A percentile compares a stretch with the other conserved stretches of the same genome.
Conservation (phyloP, 2,888 invertebrate species). For the Campoplex capitator region DNA sequence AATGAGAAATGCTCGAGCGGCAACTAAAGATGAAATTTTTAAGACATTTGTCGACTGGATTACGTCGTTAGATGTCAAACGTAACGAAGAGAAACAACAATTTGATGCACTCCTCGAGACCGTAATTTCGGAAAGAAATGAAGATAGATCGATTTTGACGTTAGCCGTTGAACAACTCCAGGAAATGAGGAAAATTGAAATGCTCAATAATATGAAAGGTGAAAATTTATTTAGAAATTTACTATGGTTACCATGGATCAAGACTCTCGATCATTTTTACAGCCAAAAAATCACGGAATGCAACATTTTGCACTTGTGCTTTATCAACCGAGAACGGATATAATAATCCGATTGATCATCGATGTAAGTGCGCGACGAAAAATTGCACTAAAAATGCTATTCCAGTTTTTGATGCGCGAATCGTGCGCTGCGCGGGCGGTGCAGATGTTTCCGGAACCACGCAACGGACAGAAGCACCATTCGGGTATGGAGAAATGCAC, state of each 20-base stretch:
- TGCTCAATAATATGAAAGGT: conserved; percentile 17
- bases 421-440: conserved; percentile 31
- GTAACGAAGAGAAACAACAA: conserved; percentile 29
- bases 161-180: conserved; percentile 59
- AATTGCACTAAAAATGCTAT: not conserved
- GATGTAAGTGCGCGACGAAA: not conserved
- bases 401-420: conserved; percentile 1
- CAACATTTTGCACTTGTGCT: conserved; percentile 22
- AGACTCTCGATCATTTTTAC: not conserved
- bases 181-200: conserved; percentile 63
- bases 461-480: not conserved
- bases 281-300: not conserved
- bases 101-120: conserved; percentile 31
- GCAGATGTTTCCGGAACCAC: conserved; percentile 17
- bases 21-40: conserved; percentile 55
- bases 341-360: conserved; percentile 6
- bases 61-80: conserved; percentile 38
- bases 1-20: conserved; percentile 7
- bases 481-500: conserved; percentile 8
- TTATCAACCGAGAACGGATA: conserved; percentile 10
- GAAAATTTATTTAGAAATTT: not conserved
- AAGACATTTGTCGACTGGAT: conserved; percentile 57
- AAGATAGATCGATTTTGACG: conserved; percentile 66
- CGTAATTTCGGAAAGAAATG: conserved; percentile 45
- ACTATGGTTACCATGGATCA: not conserved